These are phyloP conservation scores for Hydraecia micacea DNA, from an alignment of 2,888 invertebrate species.

Conservation along the genomic window DNA sequence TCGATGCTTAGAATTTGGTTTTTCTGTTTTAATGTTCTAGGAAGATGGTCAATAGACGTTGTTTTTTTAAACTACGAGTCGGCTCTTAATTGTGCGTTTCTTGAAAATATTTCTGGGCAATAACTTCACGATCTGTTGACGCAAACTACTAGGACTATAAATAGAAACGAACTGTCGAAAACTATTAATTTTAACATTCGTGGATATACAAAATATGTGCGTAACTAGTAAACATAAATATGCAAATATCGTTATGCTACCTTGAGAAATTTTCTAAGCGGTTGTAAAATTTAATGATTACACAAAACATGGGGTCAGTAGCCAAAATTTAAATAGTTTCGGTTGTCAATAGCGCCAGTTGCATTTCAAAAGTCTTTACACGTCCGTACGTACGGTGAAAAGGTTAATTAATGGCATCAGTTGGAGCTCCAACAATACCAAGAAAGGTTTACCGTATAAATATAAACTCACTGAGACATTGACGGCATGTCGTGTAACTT, in stretches of 20 bases:
- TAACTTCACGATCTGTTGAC: constrained; percentile 16
- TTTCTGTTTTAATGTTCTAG: constrained; percentile 14
- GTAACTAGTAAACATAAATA: not conserved
- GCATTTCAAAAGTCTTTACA: constrained; percentile 8
- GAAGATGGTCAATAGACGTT: not conserved
- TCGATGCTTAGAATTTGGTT: constrained; percentile 30
- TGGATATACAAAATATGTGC: constrained; percentile 5
- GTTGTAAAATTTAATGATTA: constrained; percentile 21
- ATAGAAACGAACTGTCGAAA: constrained; percentile 18
- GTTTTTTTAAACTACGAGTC: not conserved
- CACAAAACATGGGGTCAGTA: constrained; percentile 2
- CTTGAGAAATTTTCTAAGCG: constrained; percentile 8
- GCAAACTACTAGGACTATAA: constrained; percentile 16
- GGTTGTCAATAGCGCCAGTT: not conserved
- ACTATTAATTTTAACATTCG: constrained; percentile 33
- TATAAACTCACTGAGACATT: constrained; percentile 35
- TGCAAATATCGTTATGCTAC: constrained; percentile 10
- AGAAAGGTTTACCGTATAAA: constrained; percentile 18
- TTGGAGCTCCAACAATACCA: constrained; percentile 18
- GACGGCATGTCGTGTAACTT: constrained; percentile 28
- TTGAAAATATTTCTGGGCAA: not conserved
- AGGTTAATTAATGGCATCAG: constrained; percentile 35
- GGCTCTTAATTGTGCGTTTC: not conserved
- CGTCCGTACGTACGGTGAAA: constrained; percentile 5
- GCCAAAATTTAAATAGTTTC: constrained; percentile 3